Base-by-base conservation (phyloP, 1,140 invertebrate species). In the Acromyrmex heyeri region DNA sequence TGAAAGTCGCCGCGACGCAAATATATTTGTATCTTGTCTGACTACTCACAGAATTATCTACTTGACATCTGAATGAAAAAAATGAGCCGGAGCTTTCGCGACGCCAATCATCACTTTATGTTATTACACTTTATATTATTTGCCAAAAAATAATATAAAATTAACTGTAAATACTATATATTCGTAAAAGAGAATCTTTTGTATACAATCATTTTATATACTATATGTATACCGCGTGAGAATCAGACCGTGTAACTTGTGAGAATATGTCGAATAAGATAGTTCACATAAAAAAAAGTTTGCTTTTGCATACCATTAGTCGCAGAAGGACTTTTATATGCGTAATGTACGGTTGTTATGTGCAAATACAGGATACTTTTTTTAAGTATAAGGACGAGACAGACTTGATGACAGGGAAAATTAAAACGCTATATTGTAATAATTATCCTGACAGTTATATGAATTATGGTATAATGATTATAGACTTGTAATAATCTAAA, bases 281-380 rank as follows among this genome's bases (percentile, higher is more conserved):
- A 27, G 59, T 59, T 59, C 18, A 14, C 59, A 61, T 88, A 79
- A 90, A 86, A 44, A 44, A 44, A 44, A 44, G 81, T 86, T 62
- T 8, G 24, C 69, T 75, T 89, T 79, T 88, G 65, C 87, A 88
- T 82, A 44, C 77, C 83, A 89, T 89, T 88, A 89, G 76, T 27
- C 24, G 53, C 30, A 64, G 53, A 53, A 64, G 53, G n/a, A 65
- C 48, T 44, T 38, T 53, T 53, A 65, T 44, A 8, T 8, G 27
- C 30, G 30, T 62, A 75, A 83, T 70, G 4, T 16, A 48, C 21
- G 18, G 30, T 81, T 34, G 30, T 53, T 27, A 65, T 3, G 0
- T 34, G 14, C 55, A 16, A 24, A 72, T 57, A 59, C 38, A 61
- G 8, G 24, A 24, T 50, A 75, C 12, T 38, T 14, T 48, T 57